Evolutionary conservation across 2,113 vertebrate species (phyloP), one percentile per base, ranked within the genome.

Genomic region (Hypanus sabinus): DNA sequence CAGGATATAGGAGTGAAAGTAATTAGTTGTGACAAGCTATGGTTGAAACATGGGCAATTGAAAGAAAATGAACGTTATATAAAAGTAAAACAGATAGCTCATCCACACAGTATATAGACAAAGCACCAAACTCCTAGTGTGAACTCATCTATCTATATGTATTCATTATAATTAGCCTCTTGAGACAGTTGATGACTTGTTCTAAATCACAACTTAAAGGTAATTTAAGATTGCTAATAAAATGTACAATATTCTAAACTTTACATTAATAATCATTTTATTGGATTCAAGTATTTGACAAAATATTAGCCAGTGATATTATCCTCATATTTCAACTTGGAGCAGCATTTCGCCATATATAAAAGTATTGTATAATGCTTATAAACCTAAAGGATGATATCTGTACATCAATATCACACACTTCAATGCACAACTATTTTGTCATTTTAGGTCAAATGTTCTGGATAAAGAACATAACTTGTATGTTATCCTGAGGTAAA

Each of bases 401-500:
- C 93, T 71, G 12, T 75, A 38, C 65, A 2, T 18, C 95, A 68
- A 94, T 95, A 94, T 95, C 93, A 93, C 94, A 94, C 38, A 95
- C 75, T 90, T 91, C 46, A 94, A 55, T 92, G 36, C 94, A 94
- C 94, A 96, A 94, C 95, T 95, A 95, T 95, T 95, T 77, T 95
- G 30, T 65, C 87, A 93, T 96, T 95, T 90, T 94, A 95, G 94
- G 88, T 94, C 95, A 95, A 94, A 93, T 81, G 60, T 88, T 94
- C 94, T 94, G 93, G 94, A 95, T 95, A 65, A 95, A 90, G 83
- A 94, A 94, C 95, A 95, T 95, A 95, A 96, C 95, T 96, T 96
- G 95, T 95, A 95, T 95, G 93, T 94, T 95, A 93, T 96, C 95
- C 95, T 77, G 81, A 95, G 94, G 94, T 95, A 95, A 96, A 96